Base-by-base conservation (phyloP, 2,113 vertebrate genomes). In the Carassius auratus region DNA sequence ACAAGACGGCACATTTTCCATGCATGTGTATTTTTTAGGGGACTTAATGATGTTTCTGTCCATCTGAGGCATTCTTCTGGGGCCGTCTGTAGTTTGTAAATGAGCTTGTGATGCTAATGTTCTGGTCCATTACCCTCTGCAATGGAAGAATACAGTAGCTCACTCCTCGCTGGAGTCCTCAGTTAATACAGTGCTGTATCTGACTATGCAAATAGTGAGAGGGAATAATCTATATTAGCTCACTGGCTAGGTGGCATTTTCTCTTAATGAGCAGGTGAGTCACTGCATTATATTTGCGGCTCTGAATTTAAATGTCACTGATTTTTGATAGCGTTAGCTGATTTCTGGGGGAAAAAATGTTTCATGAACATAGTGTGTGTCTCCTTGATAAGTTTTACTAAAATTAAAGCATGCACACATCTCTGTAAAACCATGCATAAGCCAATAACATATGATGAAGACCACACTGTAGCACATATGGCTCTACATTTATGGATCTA, bases 61-160 rank as follows among this genome's bases (percentile, higher is more conserved):
- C 21, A 50, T 81, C n/a, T 17, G 15, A 66, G 42, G 23, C 23
- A 2, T 57, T 55, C 81, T 73, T 73, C 68, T 57, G 21, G 50
- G 68, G 30, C 12, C 6, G 30, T 42, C 50, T 59, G 8, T 57
- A 73, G 50, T 73, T 50, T 83, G 33, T 73, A 74, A 83, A 73
- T 74, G 68, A 83, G 81, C 81, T 83, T 83, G 50, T 74, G 81
- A 74, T 74, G 81, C 81, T 73, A 83, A 78, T 48, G 64, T 86
- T 88, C 66, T 81, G 85, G 62, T 77, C 64, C 85, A 88, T 86
- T 86, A 77, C 82, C 33, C 77, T 33, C 23, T 59, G 77, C 85
- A 82, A 88, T 87, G 42, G 57, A 52, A 62, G 10, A 14, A 14
- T 78, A 80, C 84, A 80, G 84, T 76, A 59, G n/a, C 62, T 59